Evolutionary conservation across 2,113 vertebrate species (phyloP).

Genomic region (Microcebus ravelobensis): DNA sequence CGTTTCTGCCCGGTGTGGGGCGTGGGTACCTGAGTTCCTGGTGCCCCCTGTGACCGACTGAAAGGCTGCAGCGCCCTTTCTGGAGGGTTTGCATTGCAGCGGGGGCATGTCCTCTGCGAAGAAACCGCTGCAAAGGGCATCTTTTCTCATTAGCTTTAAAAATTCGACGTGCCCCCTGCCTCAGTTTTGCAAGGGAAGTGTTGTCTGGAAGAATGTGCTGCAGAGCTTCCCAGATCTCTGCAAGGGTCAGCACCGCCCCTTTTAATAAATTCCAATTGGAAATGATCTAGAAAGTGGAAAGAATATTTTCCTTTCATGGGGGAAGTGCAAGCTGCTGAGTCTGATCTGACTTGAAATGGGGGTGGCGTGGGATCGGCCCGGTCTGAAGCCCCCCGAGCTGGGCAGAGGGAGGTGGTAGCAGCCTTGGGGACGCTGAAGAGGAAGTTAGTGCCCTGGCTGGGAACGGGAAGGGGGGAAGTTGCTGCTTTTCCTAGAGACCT

Average conservation of each 20-base stretch:
- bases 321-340: not conserved
- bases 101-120: not conserved
- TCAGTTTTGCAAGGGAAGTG: not conserved
- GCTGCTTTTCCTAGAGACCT: not conserved
- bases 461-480: not conserved
- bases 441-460: not conserved
- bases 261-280: not conserved
- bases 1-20: constrained; percentile 54
- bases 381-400: not conserved
- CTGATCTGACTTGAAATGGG: not conserved
- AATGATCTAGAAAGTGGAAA: not conserved
- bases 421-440: not conserved
- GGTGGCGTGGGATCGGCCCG: too few relatives aligned
- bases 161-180: not conserved
- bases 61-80: constrained; percentile 31
- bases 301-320: not conserved
- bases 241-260: not conserved
- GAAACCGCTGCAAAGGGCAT: not conserved
- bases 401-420: not conserved
- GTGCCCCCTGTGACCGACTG: constrained; percentile 85
- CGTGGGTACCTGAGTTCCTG: constrained; percentile 79
- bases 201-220: not conserved
- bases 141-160: not conserved
- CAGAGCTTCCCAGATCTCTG: not conserved
- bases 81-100: not conserved